Evolutionary conservation across 2,113 vertebrate species (phyloP).

Genomic region (Noturus placidus): DNA sequence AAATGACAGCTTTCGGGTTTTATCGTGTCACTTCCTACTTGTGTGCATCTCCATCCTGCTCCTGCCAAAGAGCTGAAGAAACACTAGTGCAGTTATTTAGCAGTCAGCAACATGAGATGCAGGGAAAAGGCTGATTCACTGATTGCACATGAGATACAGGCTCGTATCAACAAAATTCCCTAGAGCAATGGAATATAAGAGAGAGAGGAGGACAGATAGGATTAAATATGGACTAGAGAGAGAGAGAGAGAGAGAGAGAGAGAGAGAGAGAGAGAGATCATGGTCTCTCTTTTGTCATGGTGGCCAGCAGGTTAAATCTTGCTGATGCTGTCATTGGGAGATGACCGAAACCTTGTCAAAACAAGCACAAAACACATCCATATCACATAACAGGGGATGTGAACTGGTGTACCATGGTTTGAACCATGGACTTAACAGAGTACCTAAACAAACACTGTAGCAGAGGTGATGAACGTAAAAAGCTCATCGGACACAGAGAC

Average conservation of each 20-base stretch:
- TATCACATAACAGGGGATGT: not conserved
- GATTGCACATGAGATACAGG: not conserved
- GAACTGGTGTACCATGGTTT: not conserved
- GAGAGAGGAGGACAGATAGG: not conserved
- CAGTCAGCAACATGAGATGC: not conserved
- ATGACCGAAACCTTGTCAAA: not conserved
- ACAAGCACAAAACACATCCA: not conserved
- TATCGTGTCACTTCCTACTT: conserved; percentile 48
- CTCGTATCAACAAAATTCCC: not conserved
- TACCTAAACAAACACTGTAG: not conserved
- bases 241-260: conserved; percentile 21
- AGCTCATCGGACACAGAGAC: not conserved
- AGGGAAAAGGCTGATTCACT: not conserved
- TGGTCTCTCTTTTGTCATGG: not conserved
- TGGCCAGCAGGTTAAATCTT: not conserved
- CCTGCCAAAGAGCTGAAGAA: conserved; percentile 24
- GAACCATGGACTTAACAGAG: not conserved
- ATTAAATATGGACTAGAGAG: not conserved
- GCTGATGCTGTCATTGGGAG: not conserved
- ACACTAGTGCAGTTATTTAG: not conserved
- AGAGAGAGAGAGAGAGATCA: conserved; percentile 23
- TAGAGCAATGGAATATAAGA: not conserved
- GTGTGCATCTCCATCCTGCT: conserved; percentile 28
- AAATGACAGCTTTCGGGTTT: conserved; percentile 61
- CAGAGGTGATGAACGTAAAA: not conserved